Evolutionary conservation across 2,797 vertebrate species (phyloP).

Genomic region (Neoniphon sammara): DNA sequence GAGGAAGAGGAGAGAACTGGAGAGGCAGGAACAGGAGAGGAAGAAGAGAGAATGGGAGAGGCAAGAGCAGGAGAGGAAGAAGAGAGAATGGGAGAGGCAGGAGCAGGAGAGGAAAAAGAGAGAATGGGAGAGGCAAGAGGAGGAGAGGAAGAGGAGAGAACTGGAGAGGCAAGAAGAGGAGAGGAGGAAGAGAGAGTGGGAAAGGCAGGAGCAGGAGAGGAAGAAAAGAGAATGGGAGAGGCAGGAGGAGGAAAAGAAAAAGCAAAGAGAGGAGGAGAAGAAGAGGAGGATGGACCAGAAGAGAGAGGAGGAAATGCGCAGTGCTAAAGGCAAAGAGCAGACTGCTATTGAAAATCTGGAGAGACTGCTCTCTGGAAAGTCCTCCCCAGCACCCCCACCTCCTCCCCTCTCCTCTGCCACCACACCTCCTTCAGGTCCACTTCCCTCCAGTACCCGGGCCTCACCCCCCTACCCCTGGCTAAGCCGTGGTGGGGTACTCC

Average conservation of each 20-base stretch:
- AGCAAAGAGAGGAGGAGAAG: conserved; percentile 65
- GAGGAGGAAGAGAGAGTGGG: conserved; percentile 42
- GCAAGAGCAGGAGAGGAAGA: conserved; percentile 66
- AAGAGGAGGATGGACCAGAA: conserved; percentile 51
- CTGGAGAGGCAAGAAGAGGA: conserved; percentile 73
- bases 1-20: conserved; percentile 29
- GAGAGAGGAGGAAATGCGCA: conserved; percentile 45
- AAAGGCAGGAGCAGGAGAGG: conserved; percentile 13
- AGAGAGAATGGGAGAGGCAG: conserved; percentile 44
- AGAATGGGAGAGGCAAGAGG: conserved; percentile 60
- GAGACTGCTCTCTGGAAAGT: conserved; percentile 69
- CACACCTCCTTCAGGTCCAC: conserved; percentile 39
- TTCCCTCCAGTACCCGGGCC: conserved; percentile 56
- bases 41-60: conserved; percentile 46
- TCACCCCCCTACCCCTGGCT: conserved; percentile 82
- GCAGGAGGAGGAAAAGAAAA: conserved; percentile 64
- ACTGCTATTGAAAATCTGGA: conserved; percentile 81
- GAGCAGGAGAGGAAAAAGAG: conserved; percentile 66
- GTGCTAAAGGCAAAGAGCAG: conserved; percentile 70
- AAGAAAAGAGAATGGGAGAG: conserved; percentile 53
- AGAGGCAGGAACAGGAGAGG: conserved; percentile 65
- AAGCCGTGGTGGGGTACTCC: conserved; percentile 77
- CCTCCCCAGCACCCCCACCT: conserved; percentile 61
- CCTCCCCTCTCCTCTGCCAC: conserved; percentile 72
- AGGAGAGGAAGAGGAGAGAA: conserved; percentile 51